Percentiles rank a stretch among this genome's conserved stretches.
phyloP scores from a whole-genome alignment of 2,888 invertebrate genomes.

The Zele albiditarsus region DNA sequence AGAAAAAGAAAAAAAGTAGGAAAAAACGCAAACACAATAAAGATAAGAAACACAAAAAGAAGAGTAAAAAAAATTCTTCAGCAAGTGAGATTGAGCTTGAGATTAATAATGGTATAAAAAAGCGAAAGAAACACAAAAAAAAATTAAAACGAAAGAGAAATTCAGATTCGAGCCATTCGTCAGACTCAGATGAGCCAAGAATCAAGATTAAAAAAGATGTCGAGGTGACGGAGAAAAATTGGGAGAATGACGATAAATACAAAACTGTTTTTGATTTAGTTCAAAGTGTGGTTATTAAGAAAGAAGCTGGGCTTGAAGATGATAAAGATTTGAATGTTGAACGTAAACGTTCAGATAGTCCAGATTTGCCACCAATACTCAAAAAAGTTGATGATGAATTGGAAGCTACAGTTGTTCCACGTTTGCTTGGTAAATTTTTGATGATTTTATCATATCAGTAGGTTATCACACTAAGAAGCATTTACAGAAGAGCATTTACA shows the following conservation, averaged over 20 bases:
- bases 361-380: slow-evolving; percentile 64
- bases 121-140: slow-evolving; percentile 68
- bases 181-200: slow-evolving; percentile 56
- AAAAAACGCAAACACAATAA: slow-evolving; percentile 75
- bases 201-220: slow-evolving; percentile 60
- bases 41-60: slow-evolving; percentile 20
- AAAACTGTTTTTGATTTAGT: slow-evolving; percentile 37
- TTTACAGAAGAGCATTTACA: too few relatives aligned
- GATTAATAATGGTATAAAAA: slow-evolving; percentile 51
- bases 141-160: slow-evolving; percentile 66
- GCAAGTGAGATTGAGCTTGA: background rate
- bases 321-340: slow-evolving; percentile 43
- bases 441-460: slow-evolving; percentile 15
- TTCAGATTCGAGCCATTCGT: slow-evolving; percentile 57
- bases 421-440: slow-evolving; percentile 61
- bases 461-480: too few relatives aligned
- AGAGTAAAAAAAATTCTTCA: background rate
- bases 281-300: slow-evolving; percentile 56
- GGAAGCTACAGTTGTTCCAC: slow-evolving; percentile 64
- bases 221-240: slow-evolving; percentile 68
- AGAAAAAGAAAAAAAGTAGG: slow-evolving; percentile 69
- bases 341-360: slow-evolving; percentile 48
- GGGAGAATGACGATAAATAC: slow-evolving; percentile 48
- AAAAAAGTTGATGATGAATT: slow-evolving; percentile 73
- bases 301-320: slow-evolving; percentile 49